Conservation (phyloP, 1,140 invertebrate species). For the Drosophila lowei region DNA sequence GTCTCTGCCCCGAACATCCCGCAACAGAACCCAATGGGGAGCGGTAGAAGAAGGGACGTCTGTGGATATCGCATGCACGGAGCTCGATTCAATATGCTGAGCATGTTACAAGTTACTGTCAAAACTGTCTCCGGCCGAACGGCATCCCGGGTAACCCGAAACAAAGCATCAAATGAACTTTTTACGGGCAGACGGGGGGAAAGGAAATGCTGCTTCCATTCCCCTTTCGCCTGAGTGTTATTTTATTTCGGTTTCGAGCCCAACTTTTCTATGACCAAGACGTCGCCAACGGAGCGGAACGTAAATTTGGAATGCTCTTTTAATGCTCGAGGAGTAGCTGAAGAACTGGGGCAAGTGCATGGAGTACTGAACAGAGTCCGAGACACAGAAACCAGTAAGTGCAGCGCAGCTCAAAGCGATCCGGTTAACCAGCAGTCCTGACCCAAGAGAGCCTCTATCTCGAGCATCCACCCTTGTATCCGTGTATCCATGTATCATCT, state of each 20-base stretch:
- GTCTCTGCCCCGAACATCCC: too few relatives aligned
- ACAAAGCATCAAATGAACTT: constrained; percentile 52
- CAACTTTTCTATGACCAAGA: too few relatives aligned
- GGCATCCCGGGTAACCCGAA: constrained; percentile 20
- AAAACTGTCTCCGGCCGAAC: constrained; percentile 39
- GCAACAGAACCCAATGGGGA: too few relatives aligned
- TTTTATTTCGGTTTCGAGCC: constrained; percentile 48
- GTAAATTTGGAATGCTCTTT: constrained; percentile 51
- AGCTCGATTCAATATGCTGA: constrained; percentile 58
- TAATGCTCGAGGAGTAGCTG: constrained; percentile 32
- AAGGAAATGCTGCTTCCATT: too few relatives aligned
- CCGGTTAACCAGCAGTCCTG: too few relatives aligned
- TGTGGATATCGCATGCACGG: too few relatives aligned
- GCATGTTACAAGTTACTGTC: constrained; percentile 58
- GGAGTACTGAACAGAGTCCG: constrained; percentile 1
- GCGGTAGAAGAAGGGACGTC: too few relatives aligned
- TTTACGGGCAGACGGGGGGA: constrained; percentile 18
- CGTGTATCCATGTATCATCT: constrained; percentile 40
- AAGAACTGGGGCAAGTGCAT: neutral
- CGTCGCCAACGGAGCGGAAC: constrained; percentile 4
- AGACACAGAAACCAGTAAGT: constrained; percentile 5
- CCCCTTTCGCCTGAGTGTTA: constrained; percentile 5
- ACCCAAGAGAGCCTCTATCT: neutral
- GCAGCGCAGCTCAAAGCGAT: too few relatives aligned
- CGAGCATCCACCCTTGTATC: neutral